Evolutionary conservation across 2,113 vertebrate species (phyloP).

Genomic region (Paraplagusia blochii): DNA sequence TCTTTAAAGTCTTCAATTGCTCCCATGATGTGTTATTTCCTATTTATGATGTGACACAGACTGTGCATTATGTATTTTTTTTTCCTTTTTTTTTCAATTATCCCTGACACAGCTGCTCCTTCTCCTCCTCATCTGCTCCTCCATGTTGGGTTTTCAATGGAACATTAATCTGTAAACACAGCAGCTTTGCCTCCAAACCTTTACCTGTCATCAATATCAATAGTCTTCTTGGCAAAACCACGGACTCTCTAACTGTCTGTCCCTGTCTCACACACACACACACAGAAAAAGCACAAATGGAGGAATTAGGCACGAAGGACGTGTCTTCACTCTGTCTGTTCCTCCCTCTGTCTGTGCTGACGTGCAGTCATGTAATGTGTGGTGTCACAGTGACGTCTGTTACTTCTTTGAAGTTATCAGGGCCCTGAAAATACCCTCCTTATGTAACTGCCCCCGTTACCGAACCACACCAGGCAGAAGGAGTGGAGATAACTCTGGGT

Average conservation of each 20-base stretch:
- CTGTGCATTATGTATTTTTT: neutral
- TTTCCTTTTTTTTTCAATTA: slow-evolving; percentile 43
- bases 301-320: slow-evolving; percentile 23
- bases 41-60: too few species aligned
- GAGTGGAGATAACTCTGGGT: slow-evolving; percentile 9
- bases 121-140: slow-evolving; percentile 46
- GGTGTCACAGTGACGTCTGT: slow-evolving; percentile 52
- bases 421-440: slow-evolving; percentile 65
- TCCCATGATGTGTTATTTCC: too few species aligned
- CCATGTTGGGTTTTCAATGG: slow-evolving; percentile 51
- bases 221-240: slow-evolving; percentile 14
- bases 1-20: too few species aligned
- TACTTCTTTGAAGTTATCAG: slow-evolving; percentile 60
- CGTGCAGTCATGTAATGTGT: slow-evolving; percentile 47
- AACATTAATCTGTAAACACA: slow-evolving; percentile 54
- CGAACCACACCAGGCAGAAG: slow-evolving; percentile 29
- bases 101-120: slow-evolving; percentile 58
- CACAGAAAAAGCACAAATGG: slow-evolving; percentile 13
- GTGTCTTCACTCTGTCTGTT: slow-evolving; percentile 27
- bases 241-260: neutral
- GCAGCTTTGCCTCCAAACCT: slow-evolving; percentile 26
- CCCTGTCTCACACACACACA: neutral
- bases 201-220: slow-evolving; percentile 53
- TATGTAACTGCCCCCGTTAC: slow-evolving; percentile 70
- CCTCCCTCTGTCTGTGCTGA: slow-evolving; percentile 21